Percentiles rank a stretch among this genome's conserved stretches.
phyloP scores from a whole-genome alignment of 2,888 invertebrate genomes.

The Rhimphoctona megacephalus region DNA sequence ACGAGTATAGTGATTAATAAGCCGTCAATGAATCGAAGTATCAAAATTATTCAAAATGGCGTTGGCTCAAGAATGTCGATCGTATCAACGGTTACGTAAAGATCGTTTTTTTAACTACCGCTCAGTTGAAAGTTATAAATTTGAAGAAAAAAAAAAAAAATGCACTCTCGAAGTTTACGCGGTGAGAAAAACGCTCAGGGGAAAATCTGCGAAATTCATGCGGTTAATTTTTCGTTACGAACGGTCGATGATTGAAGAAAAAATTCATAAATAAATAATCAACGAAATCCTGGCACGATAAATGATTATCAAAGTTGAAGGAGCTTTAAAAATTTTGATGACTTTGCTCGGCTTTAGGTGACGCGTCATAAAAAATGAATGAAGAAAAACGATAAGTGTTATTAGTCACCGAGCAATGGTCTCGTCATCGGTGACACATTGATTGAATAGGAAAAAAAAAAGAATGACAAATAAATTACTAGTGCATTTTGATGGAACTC shows the following conservation, averaged over 20 bases:
- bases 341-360: neutral
- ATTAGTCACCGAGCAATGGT: constrained; percentile 29
- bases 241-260: neutral
- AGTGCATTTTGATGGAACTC: neutral
- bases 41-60: constrained; percentile 36
- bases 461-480: neutral
- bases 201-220: neutral
- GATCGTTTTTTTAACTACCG: neutral
- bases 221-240: neutral
- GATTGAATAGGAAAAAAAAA: neutral
- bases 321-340: neutral
- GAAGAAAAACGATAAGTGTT: constrained; percentile 2
- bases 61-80: neutral
- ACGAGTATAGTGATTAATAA: constrained; percentile 45
- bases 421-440: constrained; percentile 36
- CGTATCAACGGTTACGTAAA: neutral
- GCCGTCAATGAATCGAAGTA: constrained; percentile 14
- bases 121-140: neutral
- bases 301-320: neutral
- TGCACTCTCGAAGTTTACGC: neutral
- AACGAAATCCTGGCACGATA: neutral
- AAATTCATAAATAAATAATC: neutral
- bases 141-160: neutral
- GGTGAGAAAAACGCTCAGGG: neutral
- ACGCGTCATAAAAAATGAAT: constrained; percentile 8